Conservation (phyloP, 2,797 vertebrate genomes). For the Jordanella pulchra region DNA sequence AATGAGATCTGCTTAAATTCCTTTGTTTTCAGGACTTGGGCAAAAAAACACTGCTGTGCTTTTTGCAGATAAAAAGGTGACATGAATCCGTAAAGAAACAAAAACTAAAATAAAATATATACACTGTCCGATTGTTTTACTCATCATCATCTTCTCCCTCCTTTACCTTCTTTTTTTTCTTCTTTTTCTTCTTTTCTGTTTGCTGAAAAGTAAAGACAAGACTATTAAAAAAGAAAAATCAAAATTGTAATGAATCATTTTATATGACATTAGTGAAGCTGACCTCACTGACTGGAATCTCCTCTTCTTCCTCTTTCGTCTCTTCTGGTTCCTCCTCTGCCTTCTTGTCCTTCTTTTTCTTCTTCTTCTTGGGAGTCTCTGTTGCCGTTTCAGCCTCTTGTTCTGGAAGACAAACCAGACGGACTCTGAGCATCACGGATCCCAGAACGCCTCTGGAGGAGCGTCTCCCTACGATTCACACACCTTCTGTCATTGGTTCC, state of each 20-base stretch:
- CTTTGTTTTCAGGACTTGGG: constrained; percentile 9
- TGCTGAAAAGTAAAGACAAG: constrained; percentile 49
- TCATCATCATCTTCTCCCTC: constrained; percentile 70
- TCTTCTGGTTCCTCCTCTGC: constrained; percentile 32
- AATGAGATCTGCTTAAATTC: not conserved
- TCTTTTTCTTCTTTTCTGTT: constrained; percentile 77
- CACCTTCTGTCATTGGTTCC: constrained; percentile 72
- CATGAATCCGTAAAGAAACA: constrained; percentile 33
- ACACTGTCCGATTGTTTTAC: constrained; percentile 71
- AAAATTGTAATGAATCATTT: fast-evolving
- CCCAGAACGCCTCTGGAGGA: fast-evolving
- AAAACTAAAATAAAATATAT: constrained; percentile 57
- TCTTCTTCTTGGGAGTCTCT: constrained; percentile 81
- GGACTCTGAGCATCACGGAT: constrained; percentile 5
- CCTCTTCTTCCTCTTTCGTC: constrained; percentile 34
- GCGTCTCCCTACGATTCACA: constrained; percentile 20
- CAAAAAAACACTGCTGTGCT: not conserved
- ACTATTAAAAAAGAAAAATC: not conserved
- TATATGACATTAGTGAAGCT: not conserved
- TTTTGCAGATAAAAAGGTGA: constrained; percentile 33
- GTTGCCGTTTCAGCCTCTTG: constrained; percentile 55
- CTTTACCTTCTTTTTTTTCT: constrained; percentile 77
- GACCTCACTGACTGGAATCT: constrained; percentile 50
- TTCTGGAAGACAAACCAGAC: constrained; percentile 5
- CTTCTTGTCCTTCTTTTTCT: constrained; percentile 78